A percentile compares a stretch with the other conserved stretches of the same genome.
These are phyloP conservation scores for Triplophysa siluroides DNA, from an alignment of 2,113 vertebrate species.

Conservation along the genomic window DNA sequence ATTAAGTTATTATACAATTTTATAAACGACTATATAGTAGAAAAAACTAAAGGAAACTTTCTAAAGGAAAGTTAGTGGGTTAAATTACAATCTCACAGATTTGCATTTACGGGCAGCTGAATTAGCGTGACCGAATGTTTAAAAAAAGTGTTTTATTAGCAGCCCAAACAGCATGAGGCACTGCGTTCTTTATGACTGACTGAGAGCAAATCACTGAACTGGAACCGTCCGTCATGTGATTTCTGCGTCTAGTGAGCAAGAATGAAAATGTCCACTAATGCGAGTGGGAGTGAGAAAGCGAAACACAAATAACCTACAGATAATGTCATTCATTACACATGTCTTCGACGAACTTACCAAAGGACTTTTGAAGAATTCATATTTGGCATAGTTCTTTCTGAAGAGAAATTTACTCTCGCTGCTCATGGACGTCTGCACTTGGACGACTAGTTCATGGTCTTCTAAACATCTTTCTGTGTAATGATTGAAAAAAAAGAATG, in stretches of 20 bases:
- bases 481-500: background rate
- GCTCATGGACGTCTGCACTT: slow-evolving; percentile 91
- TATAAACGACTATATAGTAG: background rate
- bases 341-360: slow-evolving; percentile 69
- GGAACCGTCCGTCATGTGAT: slow-evolving; percentile 36
- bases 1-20: too few relatives aligned
- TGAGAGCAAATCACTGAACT: slow-evolving; percentile 30
- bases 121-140: slow-evolving; percentile 19
- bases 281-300: background rate
- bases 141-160: slow-evolving; percentile 17
- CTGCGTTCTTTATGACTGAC: slow-evolving; percentile 9
- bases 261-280: slow-evolving; percentile 26
- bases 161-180: slow-evolving; percentile 10
- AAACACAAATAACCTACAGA: slow-evolving; percentile 1
- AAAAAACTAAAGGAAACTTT: too few relatives aligned
- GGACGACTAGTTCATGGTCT: slow-evolving; percentile 92
- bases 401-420: slow-evolving; percentile 93
- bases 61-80: too few relatives aligned
- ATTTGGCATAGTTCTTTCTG: slow-evolving; percentile 99
- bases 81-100: background rate
- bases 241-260: slow-evolving; percentile 27
- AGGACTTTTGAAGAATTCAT: slow-evolving; percentile 97
- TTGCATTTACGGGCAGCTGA: background rate
- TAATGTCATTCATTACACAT: too few relatives aligned
- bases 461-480: slow-evolving; percentile 88